These are phyloP conservation scores for Cottoperca gobio DNA, from an alignment of 2,797 vertebrate species.

Conservation along the genomic window DNA sequence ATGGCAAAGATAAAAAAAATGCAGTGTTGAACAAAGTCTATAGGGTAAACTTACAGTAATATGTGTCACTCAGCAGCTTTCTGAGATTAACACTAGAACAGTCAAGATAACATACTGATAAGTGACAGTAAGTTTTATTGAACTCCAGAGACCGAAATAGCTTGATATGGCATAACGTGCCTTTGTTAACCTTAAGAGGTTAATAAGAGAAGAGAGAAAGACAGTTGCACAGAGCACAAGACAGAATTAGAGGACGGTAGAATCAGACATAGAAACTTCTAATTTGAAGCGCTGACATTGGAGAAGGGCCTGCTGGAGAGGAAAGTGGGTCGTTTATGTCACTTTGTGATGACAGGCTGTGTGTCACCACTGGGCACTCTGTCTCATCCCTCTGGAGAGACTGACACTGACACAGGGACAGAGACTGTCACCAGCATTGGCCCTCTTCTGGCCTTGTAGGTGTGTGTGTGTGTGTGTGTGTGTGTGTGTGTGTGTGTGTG, in stretches of 20 bases:
- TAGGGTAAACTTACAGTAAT: neutral
- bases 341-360: slow-evolving; percentile 73
- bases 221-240: neutral
- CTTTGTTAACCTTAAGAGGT: neutral
- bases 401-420: slow-evolving; percentile 68
- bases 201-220: neutral
- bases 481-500: neutral
- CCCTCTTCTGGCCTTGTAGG: slow-evolving; percentile 28
- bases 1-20: neutral
- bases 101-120: neutral
- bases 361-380: slow-evolving; percentile 64
- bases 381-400: slow-evolving; percentile 68
- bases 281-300: slow-evolving; percentile 12
- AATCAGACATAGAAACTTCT: slow-evolving; percentile 18
- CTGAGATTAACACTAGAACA: neutral
- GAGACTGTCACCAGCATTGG: slow-evolving; percentile 65
- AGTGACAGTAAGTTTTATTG: neutral
- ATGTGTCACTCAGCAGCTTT: slow-evolving; percentile 3
- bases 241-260: slow-evolving; percentile 7
- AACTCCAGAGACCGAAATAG: neutral
- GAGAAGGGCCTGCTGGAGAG: slow-evolving; percentile 12
- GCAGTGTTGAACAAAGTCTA: slow-evolving; percentile 1
- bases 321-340: slow-evolving; percentile 73
- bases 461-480: neutral
- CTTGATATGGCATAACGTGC: neutral